phyloP scores from a whole-genome alignment of 2,888 invertebrate species.

The Chrysotoxum bicinctum region DNA sequence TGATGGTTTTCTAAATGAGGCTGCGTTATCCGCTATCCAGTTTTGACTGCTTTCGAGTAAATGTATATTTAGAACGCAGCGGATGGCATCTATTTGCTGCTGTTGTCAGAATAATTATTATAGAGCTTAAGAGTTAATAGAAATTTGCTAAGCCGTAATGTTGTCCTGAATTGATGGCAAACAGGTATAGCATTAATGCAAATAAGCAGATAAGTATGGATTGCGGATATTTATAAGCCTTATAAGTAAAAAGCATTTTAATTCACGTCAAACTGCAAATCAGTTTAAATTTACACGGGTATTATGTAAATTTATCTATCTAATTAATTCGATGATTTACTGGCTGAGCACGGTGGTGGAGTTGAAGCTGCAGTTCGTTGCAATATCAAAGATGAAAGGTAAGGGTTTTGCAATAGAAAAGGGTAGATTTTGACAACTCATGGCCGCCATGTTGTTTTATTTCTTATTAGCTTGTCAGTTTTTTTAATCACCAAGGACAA shows the following conservation, averaged over 20 bases:
- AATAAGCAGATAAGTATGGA: not conserved
- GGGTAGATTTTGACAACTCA: no score
- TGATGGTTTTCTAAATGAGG: not conserved
- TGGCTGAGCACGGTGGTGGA: no score
- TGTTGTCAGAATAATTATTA: conserved; percentile 13
- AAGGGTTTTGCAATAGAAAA: no score
- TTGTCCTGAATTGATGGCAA: not conserved
- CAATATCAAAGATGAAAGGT: no score
- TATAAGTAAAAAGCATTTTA: not conserved
- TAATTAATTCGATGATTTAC: no score
- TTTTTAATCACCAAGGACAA: no score
- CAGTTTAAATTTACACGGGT: not conserved
- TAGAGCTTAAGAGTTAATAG: conserved; percentile 22
- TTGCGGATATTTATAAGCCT: not conserved
- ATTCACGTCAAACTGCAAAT: not conserved
- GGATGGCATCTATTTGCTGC: conserved; percentile 7
- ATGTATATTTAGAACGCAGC: not conserved
- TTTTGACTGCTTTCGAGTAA: not conserved
- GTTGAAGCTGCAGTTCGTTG: no score
- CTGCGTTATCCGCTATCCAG: not conserved
- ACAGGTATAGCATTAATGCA: not conserved
- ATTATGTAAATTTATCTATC: not conserved
- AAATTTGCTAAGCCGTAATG: conserved; percentile 11
- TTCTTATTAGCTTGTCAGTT: no score
- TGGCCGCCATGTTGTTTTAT: no score